Percentiles rank a stretch among this genome's conserved stretches.
Evolutionary conservation across 1,140 invertebrate genomes (phyloP).

Genomic region (Aphaenogaster floridana): DNA sequence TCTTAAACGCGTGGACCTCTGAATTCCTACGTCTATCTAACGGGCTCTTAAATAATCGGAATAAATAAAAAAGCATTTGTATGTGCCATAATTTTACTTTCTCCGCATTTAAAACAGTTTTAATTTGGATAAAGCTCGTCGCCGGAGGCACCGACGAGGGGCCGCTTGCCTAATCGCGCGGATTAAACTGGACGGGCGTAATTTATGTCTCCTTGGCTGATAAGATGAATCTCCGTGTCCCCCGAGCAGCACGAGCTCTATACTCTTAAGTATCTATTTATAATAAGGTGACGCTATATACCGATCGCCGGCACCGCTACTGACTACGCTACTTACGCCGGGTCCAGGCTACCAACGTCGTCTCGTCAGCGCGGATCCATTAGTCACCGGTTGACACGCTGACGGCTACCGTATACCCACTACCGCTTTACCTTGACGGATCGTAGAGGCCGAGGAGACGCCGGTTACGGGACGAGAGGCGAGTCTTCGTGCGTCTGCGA

Average conservation of each 20-base stretch:
- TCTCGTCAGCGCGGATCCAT: slow-evolving; percentile 82
- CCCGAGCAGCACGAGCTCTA: slow-evolving; percentile 58
- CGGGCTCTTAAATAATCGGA: slow-evolving; percentile 21
- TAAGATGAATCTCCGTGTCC: slow-evolving; percentile 79
- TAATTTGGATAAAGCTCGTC: slow-evolving; percentile 20
- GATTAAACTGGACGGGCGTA: slow-evolving; percentile 69
- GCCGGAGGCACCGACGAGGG: slow-evolving; percentile 26
- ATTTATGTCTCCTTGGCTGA: slow-evolving; percentile 73
- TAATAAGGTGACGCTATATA: slow-evolving; percentile 77
- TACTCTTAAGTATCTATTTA: slow-evolving; percentile 79
- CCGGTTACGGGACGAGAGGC: slow-evolving; percentile 7
- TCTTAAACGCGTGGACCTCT: not conserved
- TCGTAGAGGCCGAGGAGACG: slow-evolving; percentile 59
- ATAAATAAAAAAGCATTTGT: slow-evolving; percentile 34
- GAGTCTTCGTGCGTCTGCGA: slow-evolving; percentile 65
- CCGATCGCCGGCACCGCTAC: slow-evolving; percentile 65
- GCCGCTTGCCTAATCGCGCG: slow-evolving; percentile 66
- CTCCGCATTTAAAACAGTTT: slow-evolving; percentile 38
- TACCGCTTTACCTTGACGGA: slow-evolving; percentile 74
- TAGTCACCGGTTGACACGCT: slow-evolving; percentile 84
- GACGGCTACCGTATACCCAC: slow-evolving; percentile 81
- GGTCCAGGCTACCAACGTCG: slow-evolving; percentile 76
- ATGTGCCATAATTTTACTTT: slow-evolving; percentile 19
- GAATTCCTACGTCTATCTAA: slow-evolving; percentile 6
- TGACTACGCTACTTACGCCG: slow-evolving; percentile 68